These are phyloP conservation scores for Lamellibrachia luymesi DNA, from an alignment of 1,140 invertebrate genomes.

Conservation along the genomic window DNA sequence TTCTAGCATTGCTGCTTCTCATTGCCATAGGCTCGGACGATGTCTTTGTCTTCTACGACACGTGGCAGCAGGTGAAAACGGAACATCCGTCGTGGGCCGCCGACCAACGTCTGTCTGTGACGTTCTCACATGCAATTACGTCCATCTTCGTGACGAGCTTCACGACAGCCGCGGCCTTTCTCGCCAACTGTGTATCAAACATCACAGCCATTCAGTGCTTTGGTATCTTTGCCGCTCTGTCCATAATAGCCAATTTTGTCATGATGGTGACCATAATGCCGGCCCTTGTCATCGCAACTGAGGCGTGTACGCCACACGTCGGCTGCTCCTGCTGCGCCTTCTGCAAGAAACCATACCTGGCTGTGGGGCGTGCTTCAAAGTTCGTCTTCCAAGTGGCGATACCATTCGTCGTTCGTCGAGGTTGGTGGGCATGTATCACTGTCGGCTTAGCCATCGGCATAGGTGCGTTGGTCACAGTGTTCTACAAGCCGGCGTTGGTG, in stretches of 20 bases:
- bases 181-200: constrained; percentile 83
- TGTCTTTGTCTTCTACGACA: constrained; percentile 28
- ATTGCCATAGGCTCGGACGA: constrained; percentile 28
- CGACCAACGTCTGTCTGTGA: constrained; percentile 63
- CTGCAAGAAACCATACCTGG: not conserved
- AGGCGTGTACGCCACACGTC: constrained; percentile 35
- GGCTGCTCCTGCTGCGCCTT: not conserved
- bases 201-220: constrained; percentile 95
- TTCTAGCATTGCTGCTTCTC: constrained; percentile 20
- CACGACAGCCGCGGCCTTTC: constrained; percentile 90
- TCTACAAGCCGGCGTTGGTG: not conserved
- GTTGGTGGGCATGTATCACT: constrained; percentile 58
- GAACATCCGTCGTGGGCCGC: constrained; percentile 31
- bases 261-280: constrained; percentile 89
- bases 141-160: constrained; percentile 90
- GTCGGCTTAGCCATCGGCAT: constrained; percentile 67
- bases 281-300: constrained; percentile 47
- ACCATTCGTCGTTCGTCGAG: constrained; percentile 33
- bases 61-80: constrained; percentile 14
- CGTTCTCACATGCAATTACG: constrained; percentile 82
- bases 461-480: constrained; percentile 64
- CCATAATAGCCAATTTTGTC: constrained; percentile 83
- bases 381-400: not conserved
- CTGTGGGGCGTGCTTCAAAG: not conserved
- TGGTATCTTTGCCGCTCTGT: constrained; percentile 88